Percentiles rank a stretch among this genome's conserved stretches.
Conservation (phyloP, 1,140 invertebrate species). For the Proctacanthus coquilletti region DNA sequence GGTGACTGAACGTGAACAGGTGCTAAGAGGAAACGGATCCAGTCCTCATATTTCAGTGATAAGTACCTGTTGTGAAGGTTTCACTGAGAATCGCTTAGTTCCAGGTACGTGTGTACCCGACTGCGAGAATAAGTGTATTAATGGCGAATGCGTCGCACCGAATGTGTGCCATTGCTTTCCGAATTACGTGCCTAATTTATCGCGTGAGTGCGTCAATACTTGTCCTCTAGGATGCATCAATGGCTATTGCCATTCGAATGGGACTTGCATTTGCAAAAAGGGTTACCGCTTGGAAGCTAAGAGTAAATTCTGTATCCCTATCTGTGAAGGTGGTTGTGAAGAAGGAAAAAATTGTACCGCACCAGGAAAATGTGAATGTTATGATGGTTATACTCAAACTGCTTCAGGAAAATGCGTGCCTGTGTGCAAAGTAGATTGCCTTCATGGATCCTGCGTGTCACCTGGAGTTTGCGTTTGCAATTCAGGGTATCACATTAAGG, state of each 20-base stretch:
- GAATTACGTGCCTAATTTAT: conserved; percentile 36
- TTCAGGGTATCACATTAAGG: background rate
- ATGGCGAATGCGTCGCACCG: conserved; percentile 38
- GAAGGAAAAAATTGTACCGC: no score
- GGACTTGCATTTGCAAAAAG: conserved; percentile 39
- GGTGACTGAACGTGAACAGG: no score
- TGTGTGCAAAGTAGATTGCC: conserved; percentile 33
- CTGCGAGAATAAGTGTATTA: conserved; percentile 21
- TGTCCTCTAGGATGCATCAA: conserved; percentile 28
- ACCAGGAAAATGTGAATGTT: conserved; percentile 21
- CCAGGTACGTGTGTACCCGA: conserved; percentile 45
- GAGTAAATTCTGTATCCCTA: conserved; percentile 35
- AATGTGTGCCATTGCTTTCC: conserved; percentile 42
- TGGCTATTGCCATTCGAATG: conserved; percentile 28
- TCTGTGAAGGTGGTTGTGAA: no score
- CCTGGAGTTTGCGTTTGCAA: background rate
- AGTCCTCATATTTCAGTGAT: no score
- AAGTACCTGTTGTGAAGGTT: no score
- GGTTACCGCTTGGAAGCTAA: conserved; percentile 42
- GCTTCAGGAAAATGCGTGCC: conserved; percentile 32
- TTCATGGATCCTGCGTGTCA: conserved; percentile 9
- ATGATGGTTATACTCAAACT: conserved; percentile 15
- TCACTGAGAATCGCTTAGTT: no score
- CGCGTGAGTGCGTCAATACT: conserved; percentile 21
- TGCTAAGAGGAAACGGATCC: no score